Base-by-base conservation (phyloP, 2,797 vertebrate genomes). In the Poecilia wingei region DNA sequence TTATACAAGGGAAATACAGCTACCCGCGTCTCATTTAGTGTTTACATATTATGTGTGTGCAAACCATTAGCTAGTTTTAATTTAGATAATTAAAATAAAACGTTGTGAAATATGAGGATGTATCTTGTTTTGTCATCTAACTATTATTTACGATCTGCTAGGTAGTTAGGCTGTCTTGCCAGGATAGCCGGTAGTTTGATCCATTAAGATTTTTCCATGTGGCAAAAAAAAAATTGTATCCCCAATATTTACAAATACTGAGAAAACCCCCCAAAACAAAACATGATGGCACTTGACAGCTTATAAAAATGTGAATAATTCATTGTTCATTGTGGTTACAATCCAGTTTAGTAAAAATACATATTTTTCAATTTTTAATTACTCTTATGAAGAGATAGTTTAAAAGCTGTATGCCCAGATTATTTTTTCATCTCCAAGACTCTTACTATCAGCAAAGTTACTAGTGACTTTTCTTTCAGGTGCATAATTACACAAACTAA, bases 1-100 rank as follows among this genome's bases (percentile, higher is more conserved):
- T 33, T 12, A 36, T 64, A 49, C 55, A 55, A 66, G 31, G 39
- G 53, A 46, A 68, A 84, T 55, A 70, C 39, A 69, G 66, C 13
- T 70, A 70, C 68, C 39, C 66, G 18, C n/a, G 36, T 69, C 22
- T 45, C 12, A 13, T 14, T 70, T 45, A 25, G 66, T n/a, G 5
- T 69, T 68, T 69, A 12, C 49, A 51, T 22, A 25, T 69, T 39
- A 3, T 61, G 25, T 61, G 13, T 61, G 68, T 70, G 68, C 68
- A 70, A 70, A 70, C 14, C 41, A 9, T 70, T 22, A 45, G 10
- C 41, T 6, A 43, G 22, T 43, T 69, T 69, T 2, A 69, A 2
- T 43, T 69, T 25, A 12, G 39, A 12, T 25, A 69, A n/a, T 25
- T n/a, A 69, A 41, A 10, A 25, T n/a, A 43, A 2, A 25, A 69